Base-by-base conservation (phyloP, 2,797 vertebrate genomes). In the Varecia variegata region DNA sequence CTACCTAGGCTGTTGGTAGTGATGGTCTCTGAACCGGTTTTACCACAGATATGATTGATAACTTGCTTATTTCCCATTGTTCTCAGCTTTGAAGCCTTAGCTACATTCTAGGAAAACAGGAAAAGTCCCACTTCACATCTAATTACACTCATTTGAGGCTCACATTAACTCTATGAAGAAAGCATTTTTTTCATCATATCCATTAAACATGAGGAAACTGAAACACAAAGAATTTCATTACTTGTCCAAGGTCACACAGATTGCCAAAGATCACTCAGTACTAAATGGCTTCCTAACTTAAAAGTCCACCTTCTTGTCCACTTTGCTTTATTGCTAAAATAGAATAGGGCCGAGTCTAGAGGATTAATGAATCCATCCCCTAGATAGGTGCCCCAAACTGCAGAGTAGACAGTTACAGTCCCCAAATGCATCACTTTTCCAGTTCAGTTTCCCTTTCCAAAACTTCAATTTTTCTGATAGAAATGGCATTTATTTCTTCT, bases 171-270 rank as follows among this genome's bases (percentile, higher is more conserved):
- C 85, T 86, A 3, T 2, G 5, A 83, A 45, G 45, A 88, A 65
- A 83, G 8, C n/a, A 11, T 23, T 88, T 76, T 76, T 92, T n/a
- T 1, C 77, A 68, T 94, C 30, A 79, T 92, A 38, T 20, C 52
- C 85, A 9, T 85, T 90, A 94, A 95, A 95, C 73, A 13, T 20
- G 54, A 87, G 58, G 50, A 96, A 91, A 88, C 40, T 40, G 35
- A 88, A 95, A 45, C 25, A 87, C 27, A 40, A 74, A 40, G 32
- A 47, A 4, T 90, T 87, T 91, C 40, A 40, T 83, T 82, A 38
- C 30, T 91, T 82, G 23, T 14, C 54, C 54, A 92, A 81, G 71
- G 47, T 90, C 17, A 5, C 27, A 76, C 65, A 94, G 38, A 40
- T 71, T 76, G 18, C 11, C 47, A 45, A 70, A 88, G 30, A 18